Conservation (phyloP, 2,888 invertebrate species). For the Xanthorhoe spadicearia region DNA sequence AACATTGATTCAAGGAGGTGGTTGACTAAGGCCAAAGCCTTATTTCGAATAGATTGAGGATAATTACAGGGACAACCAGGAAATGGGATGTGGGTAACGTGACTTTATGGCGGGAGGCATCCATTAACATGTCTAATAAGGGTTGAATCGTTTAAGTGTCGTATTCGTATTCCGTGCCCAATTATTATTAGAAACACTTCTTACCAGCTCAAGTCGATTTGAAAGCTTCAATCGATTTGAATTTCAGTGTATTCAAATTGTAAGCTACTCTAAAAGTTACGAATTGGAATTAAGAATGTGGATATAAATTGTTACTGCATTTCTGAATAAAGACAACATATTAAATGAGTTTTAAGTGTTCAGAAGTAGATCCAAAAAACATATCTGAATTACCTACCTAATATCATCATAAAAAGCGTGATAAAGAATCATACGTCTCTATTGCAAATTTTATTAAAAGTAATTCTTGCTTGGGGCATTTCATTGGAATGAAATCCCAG, state of each 20-base stretch:
- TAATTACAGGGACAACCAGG: constrained; percentile 18
- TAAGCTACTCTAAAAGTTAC: too few relatives aligned
- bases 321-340: too few relatives aligned
- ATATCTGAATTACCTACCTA: too few relatives aligned
- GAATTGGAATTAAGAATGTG: too few relatives aligned
- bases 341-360: too few relatives aligned
- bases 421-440: too few relatives aligned
- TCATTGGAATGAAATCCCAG: too few relatives aligned
- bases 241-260: not conserved
- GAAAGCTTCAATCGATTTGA: not conserved
- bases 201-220: not conserved
- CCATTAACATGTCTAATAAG: constrained; percentile 30
- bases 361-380: too few relatives aligned
- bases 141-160: constrained; percentile 14
- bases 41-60: constrained; percentile 12
- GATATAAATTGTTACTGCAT: too few relatives aligned
- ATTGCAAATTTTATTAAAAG: not conserved
- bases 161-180: not conserved
- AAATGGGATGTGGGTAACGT: constrained; percentile 29
- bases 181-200: not conserved
- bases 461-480: too few relatives aligned
- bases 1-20: not conserved
- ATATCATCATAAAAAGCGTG: too few relatives aligned
- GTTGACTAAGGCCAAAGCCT: not conserved
- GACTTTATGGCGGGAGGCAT: constrained; percentile 12